These are phyloP conservation scores for Trinorchestia longiramus DNA, from an alignment of 1,140 invertebrate species.

Conservation along the genomic window DNA sequence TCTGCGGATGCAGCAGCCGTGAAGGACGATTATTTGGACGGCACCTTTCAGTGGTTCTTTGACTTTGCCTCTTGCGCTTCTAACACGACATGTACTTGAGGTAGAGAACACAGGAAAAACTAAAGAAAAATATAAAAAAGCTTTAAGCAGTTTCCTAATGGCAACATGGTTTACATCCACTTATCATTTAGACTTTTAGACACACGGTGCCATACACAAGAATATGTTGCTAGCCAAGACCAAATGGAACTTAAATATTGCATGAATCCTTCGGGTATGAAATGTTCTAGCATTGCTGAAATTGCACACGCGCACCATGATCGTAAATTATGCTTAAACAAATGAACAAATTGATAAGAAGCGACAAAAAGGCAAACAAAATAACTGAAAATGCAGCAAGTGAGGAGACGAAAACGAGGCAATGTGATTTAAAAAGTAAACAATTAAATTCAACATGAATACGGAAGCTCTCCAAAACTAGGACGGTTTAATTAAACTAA, in stretches of 20 bases:
- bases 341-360: too few species aligned
- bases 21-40: not conserved
- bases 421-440: too few species aligned
- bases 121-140: not conserved
- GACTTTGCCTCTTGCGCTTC: not conserved
- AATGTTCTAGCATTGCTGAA: not conserved
- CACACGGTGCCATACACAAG: not conserved
- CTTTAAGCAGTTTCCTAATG: not conserved
- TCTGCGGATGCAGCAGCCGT: not conserved
- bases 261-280: not conserved
- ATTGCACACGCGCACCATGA: not conserved
- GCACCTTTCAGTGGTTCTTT: not conserved
- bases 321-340: not conserved
- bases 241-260: not conserved
- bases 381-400: too few species aligned
- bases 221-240: not conserved
- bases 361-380: too few species aligned
- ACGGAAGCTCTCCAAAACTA: too few species aligned
- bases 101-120: not conserved
- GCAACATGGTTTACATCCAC: not conserved
- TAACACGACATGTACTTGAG: not conserved
- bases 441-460: too few species aligned
- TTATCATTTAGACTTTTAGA: not conserved
- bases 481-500: too few species aligned
- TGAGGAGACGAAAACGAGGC: too few species aligned